Conservation (phyloP, 2,797 vertebrate genomes). For the Anabas testudineus region DNA sequence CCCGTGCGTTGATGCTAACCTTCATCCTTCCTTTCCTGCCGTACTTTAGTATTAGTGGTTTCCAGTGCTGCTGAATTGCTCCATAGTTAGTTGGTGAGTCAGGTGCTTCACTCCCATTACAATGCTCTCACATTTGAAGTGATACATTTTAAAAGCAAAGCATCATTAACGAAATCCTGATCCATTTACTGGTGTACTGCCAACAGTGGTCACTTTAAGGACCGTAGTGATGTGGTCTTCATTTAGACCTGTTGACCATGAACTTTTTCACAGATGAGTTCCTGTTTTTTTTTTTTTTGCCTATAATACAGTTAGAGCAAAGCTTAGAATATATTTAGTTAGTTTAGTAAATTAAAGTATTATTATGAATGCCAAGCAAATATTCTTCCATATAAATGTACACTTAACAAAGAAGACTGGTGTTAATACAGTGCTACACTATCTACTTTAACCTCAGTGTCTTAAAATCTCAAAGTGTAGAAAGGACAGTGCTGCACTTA, state of each 20-base stretch:
- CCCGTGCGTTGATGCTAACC: background rate
- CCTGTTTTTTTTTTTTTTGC: background rate
- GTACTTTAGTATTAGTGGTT: background rate
- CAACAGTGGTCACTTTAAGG: background rate
- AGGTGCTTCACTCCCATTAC: conserved; percentile 1
- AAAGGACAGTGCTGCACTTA: conserved; percentile 55
- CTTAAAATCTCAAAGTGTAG: conserved; percentile 24
- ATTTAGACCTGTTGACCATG: conserved; percentile 10
- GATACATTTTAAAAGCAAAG: conserved; percentile 10
- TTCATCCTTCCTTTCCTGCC: background rate
- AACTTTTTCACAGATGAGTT: conserved; percentile 3
- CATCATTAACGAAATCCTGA: background rate
- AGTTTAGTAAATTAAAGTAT: too few relatives aligned
- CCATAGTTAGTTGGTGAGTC: background rate
- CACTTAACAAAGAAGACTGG: background rate
- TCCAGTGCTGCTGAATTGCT: background rate
- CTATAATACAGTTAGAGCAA: conserved; percentile 16
- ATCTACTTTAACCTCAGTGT: conserved; percentile 16
- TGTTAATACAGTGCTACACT: background rate
- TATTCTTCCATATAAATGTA: background rate
- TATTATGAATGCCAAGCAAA: too few relatives aligned
- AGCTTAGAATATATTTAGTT: conserved; percentile 3
- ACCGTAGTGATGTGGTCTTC: background rate
- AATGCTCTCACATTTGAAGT: conserved; percentile 1
- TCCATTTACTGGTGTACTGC: background rate